Evolutionary conservation across 1,140 invertebrate genomes (phyloP).

Genomic region (Pectinophora gossypiella): DNA sequence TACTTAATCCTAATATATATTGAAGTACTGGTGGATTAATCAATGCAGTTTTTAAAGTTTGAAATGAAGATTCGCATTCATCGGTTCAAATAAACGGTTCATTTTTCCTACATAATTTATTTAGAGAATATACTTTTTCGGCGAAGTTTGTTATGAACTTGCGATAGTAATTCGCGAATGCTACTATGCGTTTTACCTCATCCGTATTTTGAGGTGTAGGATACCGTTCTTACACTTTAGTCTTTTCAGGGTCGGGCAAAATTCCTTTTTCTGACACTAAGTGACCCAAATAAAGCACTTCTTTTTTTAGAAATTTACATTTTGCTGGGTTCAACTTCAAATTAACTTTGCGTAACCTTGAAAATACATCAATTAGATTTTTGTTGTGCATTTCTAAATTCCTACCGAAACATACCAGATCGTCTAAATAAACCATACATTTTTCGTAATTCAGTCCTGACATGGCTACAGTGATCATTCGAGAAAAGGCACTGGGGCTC

Average conservation of each 20-base stretch:
- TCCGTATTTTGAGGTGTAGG: not conserved
- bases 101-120: conserved; percentile 1
- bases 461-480: conserved; percentile 1
- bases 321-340: not conserved
- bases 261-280: not conserved
- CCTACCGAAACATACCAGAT: not conserved
- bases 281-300: not conserved
- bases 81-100: not conserved
- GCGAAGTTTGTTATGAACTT: not conserved
- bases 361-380: not conserved
- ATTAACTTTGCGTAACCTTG: not conserved
- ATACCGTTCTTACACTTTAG: not conserved
- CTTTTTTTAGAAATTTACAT: conserved; percentile 1
- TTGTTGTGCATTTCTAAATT: not conserved
- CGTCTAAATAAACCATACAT: not conserved
- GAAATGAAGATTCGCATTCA: not conserved
- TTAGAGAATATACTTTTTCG: not conserved
- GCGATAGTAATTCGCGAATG: conserved; percentile 1
- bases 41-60: not conserved
- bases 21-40: not conserved
- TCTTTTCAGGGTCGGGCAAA: not conserved
- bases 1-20: no score
- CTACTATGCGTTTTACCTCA: not conserved
- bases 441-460: conserved; percentile 1
- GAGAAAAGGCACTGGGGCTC: not conserved